Conservation (phyloP, 1,140 invertebrate genomes). For the Dreissena polymorpha region DNA sequence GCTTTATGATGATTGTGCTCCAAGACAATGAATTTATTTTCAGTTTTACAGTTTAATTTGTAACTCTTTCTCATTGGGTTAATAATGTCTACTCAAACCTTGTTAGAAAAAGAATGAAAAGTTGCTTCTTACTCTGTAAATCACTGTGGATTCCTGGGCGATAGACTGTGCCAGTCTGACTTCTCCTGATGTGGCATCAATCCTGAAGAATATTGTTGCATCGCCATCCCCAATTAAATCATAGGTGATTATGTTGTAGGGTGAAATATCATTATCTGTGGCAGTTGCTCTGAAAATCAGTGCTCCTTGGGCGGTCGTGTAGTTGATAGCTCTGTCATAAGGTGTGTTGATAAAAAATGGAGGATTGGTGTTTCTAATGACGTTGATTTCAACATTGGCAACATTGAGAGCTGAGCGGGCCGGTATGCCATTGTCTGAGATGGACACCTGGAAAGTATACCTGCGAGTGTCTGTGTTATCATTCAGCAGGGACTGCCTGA, state of each 20-base stretch:
- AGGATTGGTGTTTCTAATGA: conserved; percentile 63
- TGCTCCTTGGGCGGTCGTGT: conserved; percentile 43
- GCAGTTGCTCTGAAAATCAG: conserved; percentile 59
- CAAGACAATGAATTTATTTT: too few relatives aligned
- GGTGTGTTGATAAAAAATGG: conserved; percentile 72
- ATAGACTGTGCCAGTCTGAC: conserved; percentile 47
- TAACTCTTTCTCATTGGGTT: too few relatives aligned
- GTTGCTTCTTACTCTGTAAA: conserved; percentile 56
- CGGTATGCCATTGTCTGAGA: conserved; percentile 42
- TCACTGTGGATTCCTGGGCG: conserved; percentile 46
- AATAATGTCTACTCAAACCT: too few relatives aligned
- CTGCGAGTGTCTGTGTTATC: conserved; percentile 44
- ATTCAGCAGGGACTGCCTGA: conserved; percentile 60
- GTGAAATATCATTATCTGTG: conserved; percentile 57
- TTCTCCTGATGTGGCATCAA: conserved; percentile 50
- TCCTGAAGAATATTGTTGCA: conserved; percentile 56
- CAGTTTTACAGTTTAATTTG: too few relatives aligned
- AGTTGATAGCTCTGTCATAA: conserved; percentile 74
- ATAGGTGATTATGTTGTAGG: conserved; percentile 61
- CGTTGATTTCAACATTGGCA: conserved; percentile 41
- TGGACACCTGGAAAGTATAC: conserved; percentile 37
- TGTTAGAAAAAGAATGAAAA: too few relatives aligned
- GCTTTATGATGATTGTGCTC: too few relatives aligned
- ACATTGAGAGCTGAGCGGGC: not conserved
- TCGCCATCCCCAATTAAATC: conserved; percentile 70